These are phyloP conservation scores for Dryoscopus gambensis DNA, from an alignment of 2,113 vertebrate genomes.

Conservation along the genomic window DNA sequence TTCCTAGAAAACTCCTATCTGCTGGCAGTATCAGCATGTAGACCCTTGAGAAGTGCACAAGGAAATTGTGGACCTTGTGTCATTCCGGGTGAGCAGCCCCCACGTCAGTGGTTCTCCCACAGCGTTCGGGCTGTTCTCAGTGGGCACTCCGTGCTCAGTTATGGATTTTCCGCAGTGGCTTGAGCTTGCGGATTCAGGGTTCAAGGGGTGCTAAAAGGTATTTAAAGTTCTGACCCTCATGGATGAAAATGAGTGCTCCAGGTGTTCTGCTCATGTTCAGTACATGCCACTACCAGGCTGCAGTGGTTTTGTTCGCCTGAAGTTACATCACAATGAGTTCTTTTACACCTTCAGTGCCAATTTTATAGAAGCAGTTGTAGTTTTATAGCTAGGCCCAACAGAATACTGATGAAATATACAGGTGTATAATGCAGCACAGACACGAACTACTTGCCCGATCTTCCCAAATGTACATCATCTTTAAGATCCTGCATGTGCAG, in stretches of 20 bases:
- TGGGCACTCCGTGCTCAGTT: rapidly evolving
- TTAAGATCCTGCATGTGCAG: not conserved
- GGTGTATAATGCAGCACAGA: not conserved
- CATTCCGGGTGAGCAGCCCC: not conserved
- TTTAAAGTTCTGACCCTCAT: not conserved
- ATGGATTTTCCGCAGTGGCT: not conserved
- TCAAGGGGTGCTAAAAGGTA: not conserved
- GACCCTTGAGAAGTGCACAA: not conserved
- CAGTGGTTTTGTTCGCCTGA: not conserved
- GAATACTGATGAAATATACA: not conserved
- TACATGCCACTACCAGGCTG: no score
- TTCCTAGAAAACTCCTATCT: not conserved
- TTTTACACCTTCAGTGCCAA: not conserved
- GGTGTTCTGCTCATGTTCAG: rapidly evolving
- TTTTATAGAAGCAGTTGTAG: not conserved
- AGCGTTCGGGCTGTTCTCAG: not conserved
- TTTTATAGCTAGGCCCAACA: not conserved
- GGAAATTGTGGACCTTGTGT: rapidly evolving
- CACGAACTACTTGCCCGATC: not conserved
- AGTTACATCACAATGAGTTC: not conserved
- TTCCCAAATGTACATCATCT: not conserved
- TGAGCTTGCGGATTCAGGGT: not conserved
- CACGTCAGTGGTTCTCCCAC: not conserved
- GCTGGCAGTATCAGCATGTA: not conserved
- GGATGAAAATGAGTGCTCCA: not conserved